Percentiles rank a stretch among this genome's conserved stretches.
These are phyloP conservation scores for Pseudonaja textilis DNA, from an alignment of 2,113 vertebrate genomes.

Conservation along the genomic window DNA sequence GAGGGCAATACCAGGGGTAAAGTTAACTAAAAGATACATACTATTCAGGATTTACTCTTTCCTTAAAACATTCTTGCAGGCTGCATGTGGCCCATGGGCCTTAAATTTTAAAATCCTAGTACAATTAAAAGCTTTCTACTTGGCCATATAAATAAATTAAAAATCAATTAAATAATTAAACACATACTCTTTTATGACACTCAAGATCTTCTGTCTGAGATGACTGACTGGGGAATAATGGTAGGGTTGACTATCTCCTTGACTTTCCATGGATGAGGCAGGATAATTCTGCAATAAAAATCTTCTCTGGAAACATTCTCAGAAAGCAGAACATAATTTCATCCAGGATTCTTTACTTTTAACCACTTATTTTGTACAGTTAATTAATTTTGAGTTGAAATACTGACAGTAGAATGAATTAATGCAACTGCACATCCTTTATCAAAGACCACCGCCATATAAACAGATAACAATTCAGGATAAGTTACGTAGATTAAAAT, in stretches of 20 bases:
- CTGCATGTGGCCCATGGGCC: neutral
- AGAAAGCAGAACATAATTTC: neutral
- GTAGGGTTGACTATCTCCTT: neutral
- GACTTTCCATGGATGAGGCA: neutral
- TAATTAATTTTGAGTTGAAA: too few relatives aligned
- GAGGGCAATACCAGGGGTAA: neutral
- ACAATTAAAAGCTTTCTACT: neutral
- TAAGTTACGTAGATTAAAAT: neutral
- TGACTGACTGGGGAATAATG: neutral
- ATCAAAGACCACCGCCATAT: neutral
- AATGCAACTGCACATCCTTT: neutral
- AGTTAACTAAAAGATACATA: neutral
- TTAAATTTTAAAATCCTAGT: neutral
- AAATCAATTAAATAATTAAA: neutral
- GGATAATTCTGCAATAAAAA: neutral
- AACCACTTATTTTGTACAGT: neutral
- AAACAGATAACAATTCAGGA: neutral
- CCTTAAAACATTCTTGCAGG: neutral
- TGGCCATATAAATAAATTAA: neutral
- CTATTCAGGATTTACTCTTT: neutral
- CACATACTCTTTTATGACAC: neutral
- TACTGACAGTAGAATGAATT: neutral
- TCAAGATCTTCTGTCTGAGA: neutral
- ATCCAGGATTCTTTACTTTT: neutral
- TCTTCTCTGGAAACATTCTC: neutral